phyloP scores from a whole-genome alignment of 2,888 invertebrate species.

The Caenorhabditis sp. region DNA sequence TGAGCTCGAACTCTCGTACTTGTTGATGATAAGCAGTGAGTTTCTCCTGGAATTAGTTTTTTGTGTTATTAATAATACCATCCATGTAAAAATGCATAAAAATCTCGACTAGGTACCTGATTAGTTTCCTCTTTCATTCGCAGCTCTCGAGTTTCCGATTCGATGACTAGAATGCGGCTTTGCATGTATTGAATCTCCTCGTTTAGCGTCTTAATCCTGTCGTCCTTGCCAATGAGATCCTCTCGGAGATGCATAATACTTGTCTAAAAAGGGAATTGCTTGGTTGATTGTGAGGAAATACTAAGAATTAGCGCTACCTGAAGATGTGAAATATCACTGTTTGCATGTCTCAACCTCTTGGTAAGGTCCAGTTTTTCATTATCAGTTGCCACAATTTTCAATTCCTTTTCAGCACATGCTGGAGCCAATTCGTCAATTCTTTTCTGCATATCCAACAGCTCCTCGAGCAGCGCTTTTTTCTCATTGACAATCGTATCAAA shows the following conservation, averaged over 20 bases:
- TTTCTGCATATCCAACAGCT: constrained; percentile 71
- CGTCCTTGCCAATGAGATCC: constrained; percentile 36
- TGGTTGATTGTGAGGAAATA: too few relatives aligned
- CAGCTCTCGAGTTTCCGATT: constrained; percentile 28
- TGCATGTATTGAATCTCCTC: constrained; percentile 41
- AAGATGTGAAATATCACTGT: constrained; percentile 49
- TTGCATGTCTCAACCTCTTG: constrained; percentile 43
- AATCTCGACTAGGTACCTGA: too few relatives aligned
- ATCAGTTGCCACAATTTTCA: constrained; percentile 55
- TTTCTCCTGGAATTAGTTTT: constrained; percentile 29
- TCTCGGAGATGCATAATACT: constrained; percentile 44
- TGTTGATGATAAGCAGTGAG: constrained; percentile 30
- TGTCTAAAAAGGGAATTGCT: constrained; percentile 45
- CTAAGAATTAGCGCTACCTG: too few relatives aligned
- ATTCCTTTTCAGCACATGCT: constrained; percentile 71
- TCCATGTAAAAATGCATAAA: neutral
- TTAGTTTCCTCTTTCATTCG: constrained; percentile 25
- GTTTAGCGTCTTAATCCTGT: constrained; percentile 30
- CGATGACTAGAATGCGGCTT: constrained; percentile 20
- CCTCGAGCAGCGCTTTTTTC: constrained; percentile 69
- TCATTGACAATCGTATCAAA: constrained; percentile 57
- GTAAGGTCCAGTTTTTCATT: constrained; percentile 58
- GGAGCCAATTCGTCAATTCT: constrained; percentile 74
- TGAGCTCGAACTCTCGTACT: constrained; percentile 55
- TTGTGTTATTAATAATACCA: neutral